Evolutionary conservation across 2,113 vertebrate species (phyloP), one percentile per base, ranked within the genome.

Genomic region (Perca flavescens): DNA sequence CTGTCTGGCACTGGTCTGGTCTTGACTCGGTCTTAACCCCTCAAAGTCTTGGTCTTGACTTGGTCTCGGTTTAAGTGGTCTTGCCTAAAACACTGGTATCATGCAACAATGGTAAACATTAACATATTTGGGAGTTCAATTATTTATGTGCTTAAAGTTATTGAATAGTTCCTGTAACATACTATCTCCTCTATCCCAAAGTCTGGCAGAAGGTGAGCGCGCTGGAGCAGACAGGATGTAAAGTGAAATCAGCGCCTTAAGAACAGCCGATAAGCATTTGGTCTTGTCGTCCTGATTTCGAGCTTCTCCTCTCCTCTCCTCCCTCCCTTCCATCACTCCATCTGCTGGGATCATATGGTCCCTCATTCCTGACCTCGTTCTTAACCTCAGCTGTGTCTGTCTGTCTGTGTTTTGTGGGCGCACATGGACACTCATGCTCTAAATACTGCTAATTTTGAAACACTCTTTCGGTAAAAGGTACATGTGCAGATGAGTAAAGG

Each of bases 321-420:
- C 57, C 92, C 82, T 91, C 87, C 61, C 79, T 78, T 83, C 89
- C 72, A 80, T 88, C 88, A 65, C 80, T 91, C 93, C 93, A 93
- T 94, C 92, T 94, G 93, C 89, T 84, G 82, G 73, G 84, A 91
- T 94, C 93, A 94, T 91, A 93, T 93, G 93, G 78, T 86, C 77
- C 25, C 74, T 89, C 82, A 72, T 74, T 53, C 78, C 78, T 91
- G 88, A 91, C 90, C 87, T 87, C 85, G 68, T 84, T 67, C n/a
- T 3, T 82, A 85, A 87, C 80, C 93, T 90, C 86, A 87, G 88
- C 84, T 90, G 82, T 58, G 82, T 70, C 46, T 40, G 79, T 64
- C 64, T 58, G 76, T 66, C 28, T 64, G 73, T 71, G 54, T 74
- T 34, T 17, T 64, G 58, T 67, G 63, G 56, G 47, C 21, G 21